Conservation (phyloP, 1,140 invertebrate species). For the Ceratitis capitata region DNA sequence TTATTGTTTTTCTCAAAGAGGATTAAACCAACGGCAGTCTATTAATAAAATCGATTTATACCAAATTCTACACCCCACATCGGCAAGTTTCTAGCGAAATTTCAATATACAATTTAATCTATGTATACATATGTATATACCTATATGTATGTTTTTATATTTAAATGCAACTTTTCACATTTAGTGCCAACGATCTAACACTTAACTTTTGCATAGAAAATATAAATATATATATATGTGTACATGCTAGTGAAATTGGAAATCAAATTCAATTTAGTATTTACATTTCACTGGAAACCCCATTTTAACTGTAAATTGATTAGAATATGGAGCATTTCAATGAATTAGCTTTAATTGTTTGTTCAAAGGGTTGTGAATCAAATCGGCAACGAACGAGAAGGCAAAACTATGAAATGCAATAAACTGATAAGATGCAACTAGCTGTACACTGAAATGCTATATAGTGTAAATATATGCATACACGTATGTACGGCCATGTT, state of each 20-base stretch:
- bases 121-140: not conserved
- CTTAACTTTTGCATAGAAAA: no score
- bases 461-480: not conserved
- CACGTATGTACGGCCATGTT: not conserved
- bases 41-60: no score
- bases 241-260: not conserved
- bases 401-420: not conserved
- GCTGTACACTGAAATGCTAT: not conserved
- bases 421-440: no score
- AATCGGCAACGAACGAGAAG: not conserved
- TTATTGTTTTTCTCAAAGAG: no score
- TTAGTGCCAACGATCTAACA: not conserved
- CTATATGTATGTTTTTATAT: not conserved
- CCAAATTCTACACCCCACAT: no score
- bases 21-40: no score
- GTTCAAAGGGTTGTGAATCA: not conserved
- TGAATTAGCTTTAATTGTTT: not conserved
- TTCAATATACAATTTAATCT: no score
- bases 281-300: not conserved
- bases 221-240: not conserved
- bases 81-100: no score
- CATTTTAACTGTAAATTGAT: conserved; percentile 14
- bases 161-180: not conserved
- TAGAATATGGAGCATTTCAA: not conserved
- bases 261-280: not conserved